Evolutionary conservation across 2,888 invertebrate genomes (phyloP), one percentile per base, ranked within the genome.

Genomic region (Theretra japonica): DNA sequence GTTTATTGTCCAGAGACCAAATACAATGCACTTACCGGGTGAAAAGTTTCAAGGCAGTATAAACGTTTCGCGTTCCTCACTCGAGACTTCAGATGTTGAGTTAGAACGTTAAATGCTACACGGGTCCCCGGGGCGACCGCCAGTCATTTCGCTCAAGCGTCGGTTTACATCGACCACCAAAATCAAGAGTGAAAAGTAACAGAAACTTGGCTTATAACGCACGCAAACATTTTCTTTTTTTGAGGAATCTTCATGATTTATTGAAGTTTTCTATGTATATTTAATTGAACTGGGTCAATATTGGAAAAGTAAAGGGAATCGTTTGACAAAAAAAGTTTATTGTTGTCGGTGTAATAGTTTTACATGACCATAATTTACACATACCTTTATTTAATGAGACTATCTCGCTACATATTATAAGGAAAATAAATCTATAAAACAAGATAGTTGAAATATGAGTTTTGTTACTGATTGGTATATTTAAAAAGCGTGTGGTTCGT

Each of bases 1-100:
- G 41, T 48, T 48, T 48, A 48, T 23, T 48, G 17, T 17, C 23
- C 17, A 17, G 17, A 23, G 23, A 48, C 23, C 4, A 65, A 23
- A 65, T 48, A 65, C 15, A 65, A 23, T 15, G 7, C 23, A 48
- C 5, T 48, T 48, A 17, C 21, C 41, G 48, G 17, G 7, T 65
- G 48, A 48, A 65, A 21, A 41, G 33, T 62, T 41, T 41, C 21
- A 41, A 65, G 30, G 19, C 5, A 48, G 17, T 65, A 17, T 21
- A 65, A 65, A 48, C 15, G 41, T 65, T 65, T 23, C 33, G 48
- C 41, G 23, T 65, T 23, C n/a, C 48, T 7, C 17, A 23, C 65
- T 65, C 69, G 70, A 70, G 59, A 71, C 71, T 73, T 57, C 30
- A 59, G 59, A 56, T 50, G 33, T 33, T 41, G 57, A 71, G 68